Evolutionary conservation across 2,797 vertebrate genomes (phyloP).

Genomic region (Esox lucius): DNA sequence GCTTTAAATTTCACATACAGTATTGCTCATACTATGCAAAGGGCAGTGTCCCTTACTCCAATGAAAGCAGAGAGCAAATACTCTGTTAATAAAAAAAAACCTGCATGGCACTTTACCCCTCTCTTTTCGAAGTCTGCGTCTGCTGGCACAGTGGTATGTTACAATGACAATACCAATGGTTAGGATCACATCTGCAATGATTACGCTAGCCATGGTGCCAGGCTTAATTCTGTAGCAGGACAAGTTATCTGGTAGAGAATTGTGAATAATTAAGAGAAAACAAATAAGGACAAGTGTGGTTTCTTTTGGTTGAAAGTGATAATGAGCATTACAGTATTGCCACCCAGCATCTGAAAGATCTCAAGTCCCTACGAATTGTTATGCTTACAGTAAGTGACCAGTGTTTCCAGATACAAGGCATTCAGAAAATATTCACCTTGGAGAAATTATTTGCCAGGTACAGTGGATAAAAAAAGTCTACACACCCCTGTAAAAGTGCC

Average conservation of each 20-base stretch:
- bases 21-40: not conserved
- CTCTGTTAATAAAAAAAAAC: not conserved
- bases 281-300: not conserved
- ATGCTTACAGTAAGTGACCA: not conserved
- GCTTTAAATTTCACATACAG: not conserved
- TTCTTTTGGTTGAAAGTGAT: not conserved
- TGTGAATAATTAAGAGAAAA: conserved; percentile 31
- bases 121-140: conserved; percentile 49
- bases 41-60: not conserved
- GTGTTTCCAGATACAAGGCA: too few relatives aligned
- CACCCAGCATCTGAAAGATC: not conserved
- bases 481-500: too few relatives aligned
- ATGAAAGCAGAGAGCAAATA: not conserved
- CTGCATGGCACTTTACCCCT: conserved; percentile 51
- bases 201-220: conserved; percentile 60
- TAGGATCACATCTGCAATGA: conserved; percentile 68
- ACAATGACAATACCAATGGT: conserved; percentile 67
- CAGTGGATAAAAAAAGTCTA: too few relatives aligned
- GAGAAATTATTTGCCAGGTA: too few relatives aligned
- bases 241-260: conserved; percentile 44
- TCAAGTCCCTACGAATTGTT: not conserved
- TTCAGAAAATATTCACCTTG: too few relatives aligned
- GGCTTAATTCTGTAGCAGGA: conserved; percentile 72
- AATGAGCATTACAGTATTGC: conserved; percentile 28
- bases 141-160: conserved; percentile 68